Conservation (phyloP, 2,888 invertebrate genomes). For the Pyrochroa serraticornis region DNA sequence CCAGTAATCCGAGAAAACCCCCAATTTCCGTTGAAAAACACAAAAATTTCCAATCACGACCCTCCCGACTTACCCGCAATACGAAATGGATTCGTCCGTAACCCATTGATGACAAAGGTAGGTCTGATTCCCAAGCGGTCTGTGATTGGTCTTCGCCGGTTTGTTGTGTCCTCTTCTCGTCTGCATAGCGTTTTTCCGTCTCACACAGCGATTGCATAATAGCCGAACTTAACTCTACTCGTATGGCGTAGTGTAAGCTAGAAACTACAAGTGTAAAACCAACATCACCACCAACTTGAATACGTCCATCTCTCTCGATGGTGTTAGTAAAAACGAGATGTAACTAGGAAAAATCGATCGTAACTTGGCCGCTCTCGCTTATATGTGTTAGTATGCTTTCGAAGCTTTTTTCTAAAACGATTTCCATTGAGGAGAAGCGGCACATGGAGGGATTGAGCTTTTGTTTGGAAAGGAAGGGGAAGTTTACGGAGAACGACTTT, state of each 20-base stretch:
- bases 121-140: conserved; percentile 64
- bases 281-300: not conserved
- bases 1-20: not conserved
- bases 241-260: conserved; percentile 27
- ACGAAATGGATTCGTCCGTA: conserved; percentile 66
- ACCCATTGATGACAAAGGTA: conserved; percentile 77
- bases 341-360: conserved; percentile 20
- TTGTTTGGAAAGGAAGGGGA: conserved; percentile 26
- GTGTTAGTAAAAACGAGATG: not conserved
- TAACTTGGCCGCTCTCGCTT: conserved; percentile 35
- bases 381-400: conserved; percentile 51
- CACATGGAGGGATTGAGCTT: conserved; percentile 26
- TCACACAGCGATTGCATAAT: conserved; percentile 53
- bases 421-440: conserved; percentile 36
- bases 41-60: conserved; percentile 17
- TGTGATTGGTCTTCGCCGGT: conserved; percentile 64
- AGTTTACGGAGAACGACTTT: conserved; percentile 1
- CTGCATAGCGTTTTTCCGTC: conserved; percentile 41
- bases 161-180: conserved; percentile 54
- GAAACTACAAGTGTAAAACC: conserved; percentile 29
- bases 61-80: conserved; percentile 46
- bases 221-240: conserved; percentile 16
- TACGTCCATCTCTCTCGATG: not conserved
- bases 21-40: not conserved
- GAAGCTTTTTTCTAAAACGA: conserved; percentile 42